Conservation (phyloP, 2,888 invertebrate genomes). For the Dinocampus coccinellae region DNA sequence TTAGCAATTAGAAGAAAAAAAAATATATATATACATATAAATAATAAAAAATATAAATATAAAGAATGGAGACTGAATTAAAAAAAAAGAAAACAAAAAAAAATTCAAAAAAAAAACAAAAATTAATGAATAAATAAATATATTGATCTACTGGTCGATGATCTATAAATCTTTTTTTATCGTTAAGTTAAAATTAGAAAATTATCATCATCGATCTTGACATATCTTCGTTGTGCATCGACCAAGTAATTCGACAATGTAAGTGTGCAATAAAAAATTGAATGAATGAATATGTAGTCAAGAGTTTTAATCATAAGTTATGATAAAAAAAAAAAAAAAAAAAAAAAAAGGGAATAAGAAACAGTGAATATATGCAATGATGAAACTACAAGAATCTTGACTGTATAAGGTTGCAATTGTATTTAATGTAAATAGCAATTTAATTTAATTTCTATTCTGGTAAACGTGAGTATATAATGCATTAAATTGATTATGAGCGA, state of each 20-base stretch:
- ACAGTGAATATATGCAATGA: constrained; percentile 22
- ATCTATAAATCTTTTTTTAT: not conserved
- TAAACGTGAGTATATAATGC: constrained; percentile 9
- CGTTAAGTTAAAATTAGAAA: constrained; percentile 7
- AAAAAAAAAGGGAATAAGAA: constrained; percentile 1
- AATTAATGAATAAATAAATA: not conserved
- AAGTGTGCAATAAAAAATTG: constrained; percentile 33
- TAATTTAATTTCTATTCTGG: constrained; percentile 27
- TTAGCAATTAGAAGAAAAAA: not conserved
- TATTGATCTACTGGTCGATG: constrained; percentile 15
- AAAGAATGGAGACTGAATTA: constrained; percentile 20
- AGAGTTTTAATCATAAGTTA: not conserved
- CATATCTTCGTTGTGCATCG: not conserved
- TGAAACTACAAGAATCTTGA: not conserved
- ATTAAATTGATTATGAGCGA: constrained; percentile 15
- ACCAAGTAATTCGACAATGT: constrained; percentile 17
- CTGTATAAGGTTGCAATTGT: constrained; percentile 22
- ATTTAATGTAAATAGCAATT: constrained; percentile 38
- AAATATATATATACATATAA: too few species aligned
- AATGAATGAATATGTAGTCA: constrained; percentile 16
- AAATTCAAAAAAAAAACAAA: too few species aligned
- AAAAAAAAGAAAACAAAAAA: too few species aligned
- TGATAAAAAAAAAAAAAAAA: constrained; percentile 8
- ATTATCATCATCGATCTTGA: constrained; percentile 27
- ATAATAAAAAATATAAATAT: constrained; percentile 1